Conservation (phyloP, 2,888 invertebrate species). For the Byasa hedistus region DNA sequence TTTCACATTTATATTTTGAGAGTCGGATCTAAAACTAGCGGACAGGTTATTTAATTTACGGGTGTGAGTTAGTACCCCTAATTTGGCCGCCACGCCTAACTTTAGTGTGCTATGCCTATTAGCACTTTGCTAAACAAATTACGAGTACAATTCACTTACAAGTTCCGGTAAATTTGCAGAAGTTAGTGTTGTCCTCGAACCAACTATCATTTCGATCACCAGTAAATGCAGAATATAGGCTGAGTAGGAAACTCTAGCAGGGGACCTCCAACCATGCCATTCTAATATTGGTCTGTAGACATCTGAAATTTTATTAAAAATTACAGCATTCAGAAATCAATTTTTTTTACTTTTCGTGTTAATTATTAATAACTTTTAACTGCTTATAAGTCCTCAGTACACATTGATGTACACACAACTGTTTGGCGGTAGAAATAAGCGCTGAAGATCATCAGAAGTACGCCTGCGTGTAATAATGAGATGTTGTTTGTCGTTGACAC, state of each 20-base stretch:
- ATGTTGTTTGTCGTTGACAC: too few relatives aligned
- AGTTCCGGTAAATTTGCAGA: neutral
- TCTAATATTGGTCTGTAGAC: slow-evolving; percentile 32
- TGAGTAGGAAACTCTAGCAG: slow-evolving; percentile 32
- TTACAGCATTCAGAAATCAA: too few relatives aligned
- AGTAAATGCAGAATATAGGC: slow-evolving; percentile 33
- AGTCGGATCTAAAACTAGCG: neutral
- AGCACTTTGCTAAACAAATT: too few relatives aligned
- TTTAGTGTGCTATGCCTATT: neutral
- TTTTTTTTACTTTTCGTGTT: too few relatives aligned
- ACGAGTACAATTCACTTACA: neutral
- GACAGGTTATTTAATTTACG: neutral
- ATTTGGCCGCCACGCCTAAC: too few relatives aligned
- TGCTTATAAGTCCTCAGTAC: too few relatives aligned
- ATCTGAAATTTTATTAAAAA: slow-evolving; percentile 28
- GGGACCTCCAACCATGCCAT: slow-evolving; percentile 34
- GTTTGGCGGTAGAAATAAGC: too few relatives aligned
- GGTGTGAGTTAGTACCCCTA: neutral
- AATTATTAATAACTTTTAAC: too few relatives aligned
- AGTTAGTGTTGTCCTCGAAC: slow-evolving; percentile 16
- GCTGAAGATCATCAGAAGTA: too few relatives aligned
- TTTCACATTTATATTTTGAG: neutral
- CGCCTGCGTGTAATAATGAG: too few relatives aligned
- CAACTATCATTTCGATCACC: slow-evolving; percentile 28
- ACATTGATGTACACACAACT: too few relatives aligned